phyloP scores from a whole-genome alignment of 2,888 invertebrate species.

The Acanthosepion esculentum region DNA sequence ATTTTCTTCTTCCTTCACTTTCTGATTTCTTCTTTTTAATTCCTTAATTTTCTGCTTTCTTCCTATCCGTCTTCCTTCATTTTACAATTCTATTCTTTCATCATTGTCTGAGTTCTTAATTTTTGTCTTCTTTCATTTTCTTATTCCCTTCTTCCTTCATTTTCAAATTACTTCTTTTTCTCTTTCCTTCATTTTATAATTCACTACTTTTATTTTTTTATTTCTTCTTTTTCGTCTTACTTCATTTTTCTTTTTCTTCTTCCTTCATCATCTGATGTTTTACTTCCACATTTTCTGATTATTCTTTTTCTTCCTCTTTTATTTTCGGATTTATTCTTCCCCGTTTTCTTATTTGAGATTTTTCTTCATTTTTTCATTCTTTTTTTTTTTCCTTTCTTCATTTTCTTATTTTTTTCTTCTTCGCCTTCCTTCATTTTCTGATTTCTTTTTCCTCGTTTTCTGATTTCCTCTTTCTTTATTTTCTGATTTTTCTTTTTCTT shows the following conservation, averaged over 20 bases:
- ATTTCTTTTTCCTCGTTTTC: no score
- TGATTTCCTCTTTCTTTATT: not conserved
- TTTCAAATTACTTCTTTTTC: not conserved
- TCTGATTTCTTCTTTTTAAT: not conserved
- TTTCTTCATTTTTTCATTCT: no score
- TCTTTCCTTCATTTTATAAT: not conserved
- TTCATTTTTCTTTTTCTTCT: not conserved
- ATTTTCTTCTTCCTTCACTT: not conserved
- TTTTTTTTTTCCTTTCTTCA: no score
- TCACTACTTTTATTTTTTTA: no score
- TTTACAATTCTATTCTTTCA: no score
- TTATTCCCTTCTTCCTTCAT: no score
- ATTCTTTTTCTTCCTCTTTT: no score
- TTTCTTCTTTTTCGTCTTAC: not conserved
- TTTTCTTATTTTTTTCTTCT: no score
- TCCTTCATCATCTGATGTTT: no score
- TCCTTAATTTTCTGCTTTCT: not conserved
- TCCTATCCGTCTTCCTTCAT: not conserved
- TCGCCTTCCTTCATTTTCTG: no score
- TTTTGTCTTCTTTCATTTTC: fast-evolving
- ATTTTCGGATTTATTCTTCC: no score
- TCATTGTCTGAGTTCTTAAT: not conserved
- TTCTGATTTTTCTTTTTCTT: not conserved
- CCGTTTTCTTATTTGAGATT: no score
- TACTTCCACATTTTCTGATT: not conserved